phyloP scores from a whole-genome alignment of 2,113 vertebrate species.

The Tiliqua scincoides region DNA sequence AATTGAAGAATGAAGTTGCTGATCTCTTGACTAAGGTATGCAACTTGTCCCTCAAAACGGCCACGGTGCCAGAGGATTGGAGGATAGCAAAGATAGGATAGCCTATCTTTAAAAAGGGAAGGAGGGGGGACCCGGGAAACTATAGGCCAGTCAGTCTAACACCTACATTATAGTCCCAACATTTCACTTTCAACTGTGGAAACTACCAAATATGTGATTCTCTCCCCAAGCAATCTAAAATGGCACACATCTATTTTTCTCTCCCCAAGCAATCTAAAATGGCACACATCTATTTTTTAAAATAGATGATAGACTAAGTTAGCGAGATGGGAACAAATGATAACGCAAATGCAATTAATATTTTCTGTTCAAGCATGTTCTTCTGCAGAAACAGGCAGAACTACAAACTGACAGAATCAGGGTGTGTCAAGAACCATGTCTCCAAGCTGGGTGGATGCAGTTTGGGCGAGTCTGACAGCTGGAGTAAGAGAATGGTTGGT shows the following conservation, averaged over 20 bases:
- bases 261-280: not conserved
- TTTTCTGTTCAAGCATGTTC: not conserved
- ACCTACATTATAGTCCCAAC: too few species aligned
- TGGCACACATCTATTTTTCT: not conserved
- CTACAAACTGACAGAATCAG: not conserved
- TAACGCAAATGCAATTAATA: not conserved
- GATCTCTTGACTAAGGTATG: too few species aligned
- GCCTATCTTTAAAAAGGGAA: too few species aligned
- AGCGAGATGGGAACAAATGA: not conserved
- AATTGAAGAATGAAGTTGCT: too few species aligned
- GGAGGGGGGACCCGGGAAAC: too few species aligned
- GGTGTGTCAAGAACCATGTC: not conserved
- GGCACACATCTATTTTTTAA: too few species aligned
- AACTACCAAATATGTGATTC: too few species aligned
- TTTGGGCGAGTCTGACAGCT: not conserved
- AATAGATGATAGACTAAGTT: not conserved
- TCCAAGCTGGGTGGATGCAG: not conserved
- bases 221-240: not conserved
- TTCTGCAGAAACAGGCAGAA: not conserved
- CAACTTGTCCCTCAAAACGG: too few species aligned
- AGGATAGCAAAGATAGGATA: too few species aligned
- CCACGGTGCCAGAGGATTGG: too few species aligned
- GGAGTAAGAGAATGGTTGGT: not conserved
- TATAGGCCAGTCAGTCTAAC: too few species aligned
- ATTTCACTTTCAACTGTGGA: too few species aligned